Evolutionary conservation across 2,888 invertebrate genomes (phyloP).

Genomic region (Griposia aprilina): DNA sequence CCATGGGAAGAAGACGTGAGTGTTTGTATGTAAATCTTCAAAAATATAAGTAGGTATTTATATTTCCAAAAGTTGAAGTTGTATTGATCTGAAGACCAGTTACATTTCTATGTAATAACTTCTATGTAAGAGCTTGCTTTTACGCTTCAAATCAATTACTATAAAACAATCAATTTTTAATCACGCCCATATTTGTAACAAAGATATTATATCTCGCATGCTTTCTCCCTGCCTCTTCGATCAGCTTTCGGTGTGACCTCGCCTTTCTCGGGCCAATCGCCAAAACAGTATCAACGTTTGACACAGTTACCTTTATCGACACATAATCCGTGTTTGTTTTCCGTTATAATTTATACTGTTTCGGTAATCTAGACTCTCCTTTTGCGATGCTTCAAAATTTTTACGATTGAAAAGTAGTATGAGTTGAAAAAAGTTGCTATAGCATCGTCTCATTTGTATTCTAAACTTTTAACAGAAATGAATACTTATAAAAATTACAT

Average conservation of each 20-base stretch:
- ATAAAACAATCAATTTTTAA: neutral
- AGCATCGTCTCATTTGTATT: neutral
- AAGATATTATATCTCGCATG: neutral
- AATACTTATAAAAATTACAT: neutral
- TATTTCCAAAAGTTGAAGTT: neutral
- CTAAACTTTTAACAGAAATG: neutral
- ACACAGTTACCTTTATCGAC: constrained; percentile 58
- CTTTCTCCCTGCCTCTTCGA: neutral
- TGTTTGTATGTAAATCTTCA: neutral
- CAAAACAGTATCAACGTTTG: constrained; percentile 54
- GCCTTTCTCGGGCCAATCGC: constrained; percentile 38
- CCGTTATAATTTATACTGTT: constrained; percentile 60
- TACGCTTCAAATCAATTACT: neutral
- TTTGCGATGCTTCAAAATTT: constrained; percentile 3
- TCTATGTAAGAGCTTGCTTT: neutral
- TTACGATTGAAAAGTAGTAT: neutral
- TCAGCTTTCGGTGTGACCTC: constrained; percentile 30
- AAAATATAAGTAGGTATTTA: neutral
- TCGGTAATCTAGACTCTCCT: neutral
- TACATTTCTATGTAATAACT: no score
- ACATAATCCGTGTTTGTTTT: constrained; percentile 50
- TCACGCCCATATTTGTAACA: neutral
- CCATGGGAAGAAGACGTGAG: no score
- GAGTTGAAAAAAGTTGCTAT: neutral
- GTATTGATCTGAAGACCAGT: neutral